phyloP scores from a whole-genome alignment of 2,797 vertebrate species.

The Gymnocypris eckloni region DNA sequence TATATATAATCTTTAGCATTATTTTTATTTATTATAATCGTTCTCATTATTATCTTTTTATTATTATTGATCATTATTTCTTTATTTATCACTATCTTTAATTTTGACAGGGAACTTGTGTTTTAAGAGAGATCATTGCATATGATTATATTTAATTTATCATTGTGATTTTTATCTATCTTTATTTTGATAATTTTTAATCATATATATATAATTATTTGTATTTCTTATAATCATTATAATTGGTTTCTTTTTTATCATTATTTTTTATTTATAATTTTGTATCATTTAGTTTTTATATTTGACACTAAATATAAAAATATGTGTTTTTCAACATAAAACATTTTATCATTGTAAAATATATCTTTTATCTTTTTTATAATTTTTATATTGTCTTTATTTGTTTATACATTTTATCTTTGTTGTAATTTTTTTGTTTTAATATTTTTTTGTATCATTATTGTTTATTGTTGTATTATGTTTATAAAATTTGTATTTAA shows the following conservation, averaged over 20 bases:
- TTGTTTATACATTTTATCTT: no score
- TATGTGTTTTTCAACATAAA: no score
- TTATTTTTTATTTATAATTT: background rate
- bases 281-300: background rate
- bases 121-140: background rate
- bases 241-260: background rate
- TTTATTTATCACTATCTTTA: background rate
- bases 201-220: background rate
- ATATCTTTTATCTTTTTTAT: no score
- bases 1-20: no score
- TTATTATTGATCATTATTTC: background rate
- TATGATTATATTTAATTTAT: no score
- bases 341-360: no score
- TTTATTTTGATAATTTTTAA: background rate
- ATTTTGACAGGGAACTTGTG: background rate
- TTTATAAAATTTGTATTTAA: no score
- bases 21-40: no score
- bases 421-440: no score
- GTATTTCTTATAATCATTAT: background rate
- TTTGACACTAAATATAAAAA: background rate
- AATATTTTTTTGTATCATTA: background rate
- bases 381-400: no score
- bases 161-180: background rate
- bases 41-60: no score
- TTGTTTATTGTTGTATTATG: no score